A percentile compares a stretch with the other conserved stretches of the same genome.
phyloP scores from a whole-genome alignment of 2,888 invertebrate species.

The Margaritifera margaritifera region DNA sequence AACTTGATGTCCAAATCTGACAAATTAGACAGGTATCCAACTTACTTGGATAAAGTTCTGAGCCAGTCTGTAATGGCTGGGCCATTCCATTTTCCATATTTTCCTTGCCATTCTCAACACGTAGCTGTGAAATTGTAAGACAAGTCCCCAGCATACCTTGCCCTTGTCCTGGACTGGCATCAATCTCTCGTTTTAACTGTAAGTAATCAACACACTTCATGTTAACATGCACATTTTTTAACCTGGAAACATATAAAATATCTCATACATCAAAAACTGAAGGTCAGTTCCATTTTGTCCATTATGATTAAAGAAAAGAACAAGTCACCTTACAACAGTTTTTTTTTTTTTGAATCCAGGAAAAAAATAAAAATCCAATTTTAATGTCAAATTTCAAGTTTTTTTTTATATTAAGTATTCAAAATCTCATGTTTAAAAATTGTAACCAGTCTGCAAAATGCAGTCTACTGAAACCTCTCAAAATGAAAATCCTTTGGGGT shows the following conservation, averaged over 20 bases:
- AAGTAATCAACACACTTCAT: constrained; percentile 9
- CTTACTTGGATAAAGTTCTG: constrained; percentile 58
- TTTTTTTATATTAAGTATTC: too few species aligned
- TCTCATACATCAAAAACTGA: not conserved
- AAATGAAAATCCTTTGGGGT: too few species aligned
- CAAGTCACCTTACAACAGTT: too few species aligned
- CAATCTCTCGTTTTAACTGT: constrained; percentile 61
- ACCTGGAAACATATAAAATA: constrained; percentile 1
- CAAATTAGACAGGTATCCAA: constrained; percentile 2
- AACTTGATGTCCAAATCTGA: too few species aligned
- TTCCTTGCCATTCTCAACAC: constrained; percentile 50
- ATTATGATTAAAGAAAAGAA: too few species aligned
- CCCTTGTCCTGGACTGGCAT: constrained; percentile 32
- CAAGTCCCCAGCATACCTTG: constrained; percentile 57
- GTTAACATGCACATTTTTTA: not conserved
- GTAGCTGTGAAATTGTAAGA: constrained; percentile 60
- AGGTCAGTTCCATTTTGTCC: too few species aligned
- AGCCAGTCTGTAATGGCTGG: constrained; percentile 27
- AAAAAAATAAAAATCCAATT: too few species aligned
- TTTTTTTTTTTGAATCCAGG: too few species aligned
- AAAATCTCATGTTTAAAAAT: too few species aligned
- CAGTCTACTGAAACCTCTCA: too few species aligned
- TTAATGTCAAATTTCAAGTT: too few species aligned
- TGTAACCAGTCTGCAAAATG: too few species aligned
- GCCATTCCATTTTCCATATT: constrained; percentile 37